Conservation (phyloP, 2,113 vertebrate species). For the Rynchops niger region DNA sequence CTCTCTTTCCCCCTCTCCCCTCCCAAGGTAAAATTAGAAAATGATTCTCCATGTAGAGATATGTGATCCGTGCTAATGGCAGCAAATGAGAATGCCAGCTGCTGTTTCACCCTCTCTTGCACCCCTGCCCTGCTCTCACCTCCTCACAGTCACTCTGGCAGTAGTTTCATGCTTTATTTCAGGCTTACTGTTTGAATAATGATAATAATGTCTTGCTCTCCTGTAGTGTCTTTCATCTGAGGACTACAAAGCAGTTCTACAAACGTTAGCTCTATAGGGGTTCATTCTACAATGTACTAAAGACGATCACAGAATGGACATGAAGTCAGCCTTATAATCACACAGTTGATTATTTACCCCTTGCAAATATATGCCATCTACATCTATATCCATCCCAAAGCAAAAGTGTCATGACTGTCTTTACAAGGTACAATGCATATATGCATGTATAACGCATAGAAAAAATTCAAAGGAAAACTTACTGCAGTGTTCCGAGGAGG, state of each 20-base stretch:
- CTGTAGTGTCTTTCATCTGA: slow-evolving; percentile 50
- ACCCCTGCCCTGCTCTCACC: slow-evolving; percentile 39
- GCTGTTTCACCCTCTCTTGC: slow-evolving; percentile 20
- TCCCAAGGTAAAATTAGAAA: slow-evolving; percentile 55
- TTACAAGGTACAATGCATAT: background rate
- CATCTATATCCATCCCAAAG: background rate
- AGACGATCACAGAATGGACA: background rate
- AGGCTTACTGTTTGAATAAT: slow-evolving; percentile 51
- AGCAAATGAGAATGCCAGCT: slow-evolving; percentile 50
- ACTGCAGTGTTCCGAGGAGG: background rate
- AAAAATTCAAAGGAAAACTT: background rate
- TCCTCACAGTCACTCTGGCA: slow-evolving; percentile 21
- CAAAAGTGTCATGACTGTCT: background rate
- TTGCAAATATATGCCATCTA: background rate
- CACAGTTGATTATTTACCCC: slow-evolving; percentile 7
- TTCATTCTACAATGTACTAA: background rate
- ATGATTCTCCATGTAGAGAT: slow-evolving; percentile 11
- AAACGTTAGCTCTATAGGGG: slow-evolving; percentile 19
- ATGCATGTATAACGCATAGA: background rate
- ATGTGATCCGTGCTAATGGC: slow-evolving; percentile 25
- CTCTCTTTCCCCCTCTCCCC: slow-evolving; percentile 34
- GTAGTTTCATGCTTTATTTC: slow-evolving; percentile 57
- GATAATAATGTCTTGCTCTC: slow-evolving; percentile 40
- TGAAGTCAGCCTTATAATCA: background rate
- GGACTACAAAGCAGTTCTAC: slow-evolving; percentile 46